Evolutionary conservation across 2,113 vertebrate genomes (phyloP), one percentile per base, ranked within the genome.

Genomic region (Noctilio leporinus): DNA sequence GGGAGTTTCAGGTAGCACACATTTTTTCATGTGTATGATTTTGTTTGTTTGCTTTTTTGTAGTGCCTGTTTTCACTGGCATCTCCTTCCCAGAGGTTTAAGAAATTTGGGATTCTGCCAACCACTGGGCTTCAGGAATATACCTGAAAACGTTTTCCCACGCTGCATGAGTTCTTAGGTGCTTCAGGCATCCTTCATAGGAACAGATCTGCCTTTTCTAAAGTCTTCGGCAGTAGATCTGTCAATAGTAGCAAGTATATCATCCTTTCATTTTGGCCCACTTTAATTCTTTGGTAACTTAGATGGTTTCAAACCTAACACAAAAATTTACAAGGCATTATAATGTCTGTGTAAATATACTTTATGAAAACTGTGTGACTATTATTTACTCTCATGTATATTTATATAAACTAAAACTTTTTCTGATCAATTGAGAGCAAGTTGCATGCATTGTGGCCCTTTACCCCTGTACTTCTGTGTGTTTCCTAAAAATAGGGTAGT

Each of bases 241-340:
- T 88, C 77, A 76, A 55, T 17, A 67, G 24, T 67, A 4, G 38
- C 67, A 65, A 86, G 10, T 57, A 24, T 75, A 7, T 72, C 72
- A 4, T 15, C 10, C 4, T 70, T 85, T 22, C 24, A 11, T 85
- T 62, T 93, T 26, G 72, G 38, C 53, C 12, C 33, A 35, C 17
- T 67, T 81, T 43, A 57, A 26, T 91, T 95, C 77, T 93, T 93
- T 67, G 20, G 45, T 94, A 82, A 40, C 53, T 85, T 70, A 64
- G 72, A 38, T 70, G n/a, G 28, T 85, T 80, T 82, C 53, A 81
- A 5, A 82, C 59, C 40, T 73, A 89, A 89, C 24, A 84, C 69
- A 80, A 73, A 89, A 80, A 77, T 92, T 47, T 22, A 28, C 11
- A 80, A 75, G 64, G 40, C 49, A 80, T 83, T 89, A 62, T 28